Percentiles rank a stretch among this genome's conserved stretches.
phyloP scores from a whole-genome alignment of 2,888 invertebrate species.

The Baronia brevicornis region DNA sequence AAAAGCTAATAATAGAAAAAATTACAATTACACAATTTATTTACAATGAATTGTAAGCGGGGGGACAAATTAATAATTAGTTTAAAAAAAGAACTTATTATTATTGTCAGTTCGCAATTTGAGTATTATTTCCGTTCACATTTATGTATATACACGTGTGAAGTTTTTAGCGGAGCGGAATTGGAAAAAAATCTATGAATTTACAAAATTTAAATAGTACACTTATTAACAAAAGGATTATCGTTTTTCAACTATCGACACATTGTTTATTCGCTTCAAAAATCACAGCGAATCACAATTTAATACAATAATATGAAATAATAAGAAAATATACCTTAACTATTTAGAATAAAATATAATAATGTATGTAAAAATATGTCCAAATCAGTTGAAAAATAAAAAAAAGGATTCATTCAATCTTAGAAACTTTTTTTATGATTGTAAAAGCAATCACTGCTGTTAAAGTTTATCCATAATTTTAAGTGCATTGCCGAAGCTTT shows the following conservation, averaged over 20 bases:
- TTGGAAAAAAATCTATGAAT: constrained; percentile 27
- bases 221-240: constrained; percentile 5
- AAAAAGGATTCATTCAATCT: too few relatives aligned
- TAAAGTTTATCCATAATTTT: too few relatives aligned
- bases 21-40: constrained; percentile 53
- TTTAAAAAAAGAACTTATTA: constrained; percentile 50
- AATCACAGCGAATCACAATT: too few relatives aligned
- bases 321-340: too few relatives aligned
- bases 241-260: constrained; percentile 12
- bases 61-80: constrained; percentile 54
- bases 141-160: constrained; percentile 41
- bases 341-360: too few relatives aligned
- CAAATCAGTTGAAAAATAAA: too few relatives aligned
- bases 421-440: too few relatives aligned
- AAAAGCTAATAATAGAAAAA: constrained; percentile 61
- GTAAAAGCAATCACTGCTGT: too few relatives aligned
- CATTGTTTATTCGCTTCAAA: background rate
- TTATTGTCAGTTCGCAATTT: constrained; percentile 74
- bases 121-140: constrained; percentile 50
- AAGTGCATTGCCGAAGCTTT: too few relatives aligned
- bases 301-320: too few relatives aligned
- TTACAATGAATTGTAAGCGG: constrained; percentile 52
- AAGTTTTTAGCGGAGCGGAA: constrained; percentile 22
- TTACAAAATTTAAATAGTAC: constrained; percentile 6
- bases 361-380: too few relatives aligned